phyloP scores from a whole-genome alignment of 2,113 vertebrate genomes.

The Hassar affinis region DNA sequence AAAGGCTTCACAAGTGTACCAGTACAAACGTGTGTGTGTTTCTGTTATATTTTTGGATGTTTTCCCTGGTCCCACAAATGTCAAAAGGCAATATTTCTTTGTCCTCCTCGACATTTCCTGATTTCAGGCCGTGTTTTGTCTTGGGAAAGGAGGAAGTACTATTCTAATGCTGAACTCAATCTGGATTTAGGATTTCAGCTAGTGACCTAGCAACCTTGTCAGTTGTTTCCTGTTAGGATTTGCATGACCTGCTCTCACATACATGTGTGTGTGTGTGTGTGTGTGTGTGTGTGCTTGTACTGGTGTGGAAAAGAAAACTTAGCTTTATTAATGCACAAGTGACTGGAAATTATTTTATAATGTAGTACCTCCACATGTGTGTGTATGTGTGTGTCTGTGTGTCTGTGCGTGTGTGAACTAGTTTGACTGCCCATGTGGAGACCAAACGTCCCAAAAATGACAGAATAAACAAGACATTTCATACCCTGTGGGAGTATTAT shows the following conservation, averaged over 20 bases:
- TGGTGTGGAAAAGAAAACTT: background rate
- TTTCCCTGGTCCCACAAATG: background rate
- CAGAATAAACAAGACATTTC: slow-evolving; percentile 12
- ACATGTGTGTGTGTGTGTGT: background rate
- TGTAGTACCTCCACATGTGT: no score
- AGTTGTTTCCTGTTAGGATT: slow-evolving; percentile 30
- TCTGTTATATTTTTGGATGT: slow-evolving; percentile 28
- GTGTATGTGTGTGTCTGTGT: slow-evolving; percentile 16
- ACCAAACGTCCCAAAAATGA: slow-evolving; percentile 9
- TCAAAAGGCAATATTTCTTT: slow-evolving; percentile 13
- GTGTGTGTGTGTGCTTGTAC: slow-evolving; percentile 45
- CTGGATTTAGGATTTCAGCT: slow-evolving; percentile 35
- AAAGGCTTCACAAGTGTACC: no score
- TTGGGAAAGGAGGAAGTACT: slow-evolving; percentile 41
- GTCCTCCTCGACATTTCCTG: slow-evolving; percentile 35
- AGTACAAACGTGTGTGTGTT: slow-evolving; percentile 1
- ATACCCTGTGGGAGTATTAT: background rate
- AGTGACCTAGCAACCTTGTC: slow-evolving; percentile 39
- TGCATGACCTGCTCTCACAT: background rate
- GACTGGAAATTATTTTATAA: background rate
- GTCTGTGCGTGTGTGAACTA: background rate
- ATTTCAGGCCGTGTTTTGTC: slow-evolving; percentile 22
- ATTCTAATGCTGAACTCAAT: slow-evolving; percentile 19
- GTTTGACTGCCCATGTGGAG: background rate
- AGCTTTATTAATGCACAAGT: background rate